A percentile compares a stretch with the other conserved stretches of the same genome.
Evolutionary conservation across 37 sponge, comb jelly and placozoan genomes (phyloP).

Genomic region (Trichoplax adhaerens): DNA sequence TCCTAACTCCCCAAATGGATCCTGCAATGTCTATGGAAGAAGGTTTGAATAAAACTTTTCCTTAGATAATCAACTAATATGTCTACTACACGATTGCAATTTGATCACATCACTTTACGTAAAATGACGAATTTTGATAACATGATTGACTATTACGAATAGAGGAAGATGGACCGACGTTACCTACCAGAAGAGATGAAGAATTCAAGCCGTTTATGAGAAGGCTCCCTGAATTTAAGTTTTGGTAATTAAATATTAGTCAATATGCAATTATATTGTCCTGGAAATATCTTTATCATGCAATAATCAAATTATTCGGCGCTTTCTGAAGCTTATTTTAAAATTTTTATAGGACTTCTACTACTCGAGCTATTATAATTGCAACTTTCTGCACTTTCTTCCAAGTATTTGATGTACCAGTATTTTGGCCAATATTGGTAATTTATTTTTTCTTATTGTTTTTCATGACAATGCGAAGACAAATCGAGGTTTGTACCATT

Average conservation of each 20-base stretch:
- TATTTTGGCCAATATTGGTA: conserved; percentile 44
- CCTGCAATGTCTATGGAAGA: conserved; percentile 44
- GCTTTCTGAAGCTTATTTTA: neutral
- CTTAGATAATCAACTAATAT: no score
- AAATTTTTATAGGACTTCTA: conserved; percentile 21
- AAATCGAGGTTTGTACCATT: conserved; percentile 36
- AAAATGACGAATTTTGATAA: no score
- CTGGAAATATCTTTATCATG: neutral
- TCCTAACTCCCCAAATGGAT: conserved; percentile 89
- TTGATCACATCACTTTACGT: no score
- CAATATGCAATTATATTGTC: no score
- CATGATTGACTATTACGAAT: no score
- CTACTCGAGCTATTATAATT: conserved; percentile 40
- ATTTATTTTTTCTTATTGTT: conserved; percentile 63
- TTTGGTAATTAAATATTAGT: conserved; percentile 40
- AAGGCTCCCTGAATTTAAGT: conserved; percentile 86
- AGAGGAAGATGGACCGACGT: conserved; percentile 50
- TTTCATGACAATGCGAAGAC: conserved; percentile 76
- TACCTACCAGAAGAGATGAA: conserved; percentile 59
- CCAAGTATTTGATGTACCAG: conserved; percentile 71
- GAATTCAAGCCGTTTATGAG: conserved; percentile 89
- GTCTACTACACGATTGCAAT: no score
- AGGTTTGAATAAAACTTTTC: conserved; percentile 13
- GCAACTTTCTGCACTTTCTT: conserved; percentile 66
- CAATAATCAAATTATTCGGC: neutral